Percentiles rank a stretch among this genome's conserved stretches.
Evolutionary conservation across 2,888 invertebrate genomes (phyloP).

Genomic region (Dasysyrphus tricinctus): DNA sequence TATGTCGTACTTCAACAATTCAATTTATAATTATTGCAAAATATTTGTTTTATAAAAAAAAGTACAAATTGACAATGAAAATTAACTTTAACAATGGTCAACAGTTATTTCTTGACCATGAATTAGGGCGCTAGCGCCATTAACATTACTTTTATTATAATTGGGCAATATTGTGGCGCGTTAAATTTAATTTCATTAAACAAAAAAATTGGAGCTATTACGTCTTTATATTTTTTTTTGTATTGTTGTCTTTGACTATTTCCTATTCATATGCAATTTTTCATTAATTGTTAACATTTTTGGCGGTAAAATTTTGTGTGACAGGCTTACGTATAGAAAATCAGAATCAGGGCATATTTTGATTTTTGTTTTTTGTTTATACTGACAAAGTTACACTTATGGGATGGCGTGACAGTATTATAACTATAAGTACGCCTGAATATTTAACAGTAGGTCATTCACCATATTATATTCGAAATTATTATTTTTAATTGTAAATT

Average conservation of each 20-base stretch:
- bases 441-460: slow-evolving; percentile 9
- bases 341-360: neutral
- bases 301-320: slow-evolving; percentile 40
- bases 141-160: neutral
- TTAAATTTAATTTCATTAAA: slow-evolving; percentile 20
- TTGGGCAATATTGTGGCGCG: slow-evolving; percentile 72
- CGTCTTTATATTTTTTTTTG: slow-evolving; percentile 15
- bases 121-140: slow-evolving; percentile 61
- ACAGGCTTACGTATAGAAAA: neutral
- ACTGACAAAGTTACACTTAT: neutral
- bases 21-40: slow-evolving; percentile 38
- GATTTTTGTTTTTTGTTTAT: neutral
- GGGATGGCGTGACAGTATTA: neutral
- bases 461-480: no score
- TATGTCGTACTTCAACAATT: neutral
- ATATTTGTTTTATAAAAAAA: slow-evolving; percentile 18
- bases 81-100: slow-evolving; percentile 28
- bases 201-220: slow-evolving; percentile 10
- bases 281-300: slow-evolving; percentile 57
- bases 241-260: slow-evolving; percentile 32
- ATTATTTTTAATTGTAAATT: no score
- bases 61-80: slow-evolving; percentile 65
- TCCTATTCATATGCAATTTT: slow-evolving; percentile 7
- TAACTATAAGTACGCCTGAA: neutral
- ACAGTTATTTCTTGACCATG: slow-evolving; percentile 58